These are phyloP conservation scores for Steatornis caripensis DNA, from an alignment of 2,113 vertebrate species.

Conservation along the genomic window DNA sequence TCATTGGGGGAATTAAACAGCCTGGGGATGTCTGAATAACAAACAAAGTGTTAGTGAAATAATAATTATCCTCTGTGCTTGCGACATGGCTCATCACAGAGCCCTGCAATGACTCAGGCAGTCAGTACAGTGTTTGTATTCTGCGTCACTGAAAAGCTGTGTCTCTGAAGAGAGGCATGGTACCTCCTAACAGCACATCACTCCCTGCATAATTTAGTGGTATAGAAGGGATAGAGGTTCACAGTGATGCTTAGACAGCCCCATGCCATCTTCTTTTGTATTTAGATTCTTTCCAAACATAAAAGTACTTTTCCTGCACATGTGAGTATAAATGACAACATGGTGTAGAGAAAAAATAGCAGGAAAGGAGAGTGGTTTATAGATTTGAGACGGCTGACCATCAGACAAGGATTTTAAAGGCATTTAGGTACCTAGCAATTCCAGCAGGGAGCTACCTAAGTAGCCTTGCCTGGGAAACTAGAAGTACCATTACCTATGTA, in stretches of 20 bases:
- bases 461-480: neutral
- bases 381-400: neutral
- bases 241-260: neutral
- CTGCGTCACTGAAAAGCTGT: neutral
- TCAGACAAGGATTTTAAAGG: neutral
- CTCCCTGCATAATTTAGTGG: neutral
- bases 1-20: neutral
- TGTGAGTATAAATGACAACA: rapidly evolving
- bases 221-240: neutral
- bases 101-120: neutral
- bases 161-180: neutral
- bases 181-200: neutral
- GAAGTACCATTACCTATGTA: neutral
- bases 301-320: neutral
- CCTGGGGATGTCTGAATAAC: neutral
- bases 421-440: neutral
- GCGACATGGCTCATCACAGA: neutral
- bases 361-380: neutral
- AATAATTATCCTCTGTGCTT: neutral
- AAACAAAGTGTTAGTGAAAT: neutral
- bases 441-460: neutral
- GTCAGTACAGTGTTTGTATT: neutral
- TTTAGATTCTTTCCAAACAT: neutral
- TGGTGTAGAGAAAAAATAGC: neutral
- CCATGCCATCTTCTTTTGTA: neutral